phyloP scores from a whole-genome alignment of 2,113 vertebrate genomes.

The Poeciliopsis occidentalis region DNA sequence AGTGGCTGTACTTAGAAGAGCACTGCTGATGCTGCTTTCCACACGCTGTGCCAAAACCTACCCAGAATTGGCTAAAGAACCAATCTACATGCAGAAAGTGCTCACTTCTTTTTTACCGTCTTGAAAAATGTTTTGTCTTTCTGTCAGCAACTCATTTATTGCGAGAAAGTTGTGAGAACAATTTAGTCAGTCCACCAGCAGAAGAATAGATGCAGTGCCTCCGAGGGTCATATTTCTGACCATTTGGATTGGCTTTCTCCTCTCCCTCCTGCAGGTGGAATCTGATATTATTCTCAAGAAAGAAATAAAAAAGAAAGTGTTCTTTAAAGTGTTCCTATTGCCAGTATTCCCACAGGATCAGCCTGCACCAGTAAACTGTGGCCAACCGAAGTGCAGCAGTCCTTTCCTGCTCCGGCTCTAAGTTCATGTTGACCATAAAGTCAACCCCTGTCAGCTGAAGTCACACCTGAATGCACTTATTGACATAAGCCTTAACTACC shows the following conservation, averaged over 20 bases:
- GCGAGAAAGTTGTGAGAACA: neutral
- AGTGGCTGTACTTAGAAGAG: neutral
- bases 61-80: neutral
- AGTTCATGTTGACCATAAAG: neutral
- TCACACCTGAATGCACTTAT: constrained; percentile 1
- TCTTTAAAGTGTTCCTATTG: constrained; percentile 5
- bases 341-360: neutral
- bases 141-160: neutral
- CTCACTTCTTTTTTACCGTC: neutral
- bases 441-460: neutral
- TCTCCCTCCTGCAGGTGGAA: neutral
- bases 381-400: neutral
- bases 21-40: neutral
- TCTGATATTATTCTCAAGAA: constrained; percentile 3
- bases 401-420: neutral
- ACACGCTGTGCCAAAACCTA: neutral
- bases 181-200: constrained; percentile 3
- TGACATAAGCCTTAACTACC: constrained; percentile 5
- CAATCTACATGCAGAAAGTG: neutral
- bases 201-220: neutral
- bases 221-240: neutral
- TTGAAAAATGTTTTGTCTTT: neutral
- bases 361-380: neutral
- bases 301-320: neutral
- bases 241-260: neutral